These are phyloP conservation scores for Cheilosia impressa DNA, from an alignment of 2,888 invertebrate genomes.

Conservation along the genomic window DNA sequence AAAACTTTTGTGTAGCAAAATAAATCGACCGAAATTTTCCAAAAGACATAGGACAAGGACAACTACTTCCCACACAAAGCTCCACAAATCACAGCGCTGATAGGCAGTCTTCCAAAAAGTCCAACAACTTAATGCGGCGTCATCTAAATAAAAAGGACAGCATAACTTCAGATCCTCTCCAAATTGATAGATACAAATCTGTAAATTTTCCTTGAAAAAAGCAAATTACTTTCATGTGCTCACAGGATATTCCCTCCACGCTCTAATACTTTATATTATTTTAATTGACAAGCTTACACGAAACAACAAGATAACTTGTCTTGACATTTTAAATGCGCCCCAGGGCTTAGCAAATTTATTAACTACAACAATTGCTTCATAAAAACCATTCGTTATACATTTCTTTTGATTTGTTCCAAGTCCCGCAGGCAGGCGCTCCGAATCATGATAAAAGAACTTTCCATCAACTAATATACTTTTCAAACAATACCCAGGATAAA, in stretches of 20 bases:
- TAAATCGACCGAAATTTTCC: too few relatives aligned
- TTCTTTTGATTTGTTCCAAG: slow-evolving; percentile 31
- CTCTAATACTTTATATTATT: background rate
- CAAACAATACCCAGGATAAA: background rate
- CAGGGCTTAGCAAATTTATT: slow-evolving; percentile 6
- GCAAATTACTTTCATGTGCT: too few relatives aligned
- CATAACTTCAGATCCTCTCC: too few relatives aligned
- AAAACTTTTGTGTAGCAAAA: too few relatives aligned
- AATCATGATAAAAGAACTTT: slow-evolving; percentile 44
- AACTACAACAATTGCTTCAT: background rate
- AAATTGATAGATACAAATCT: too few relatives aligned
- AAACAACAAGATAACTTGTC: background rate
- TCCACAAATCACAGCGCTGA: too few relatives aligned
- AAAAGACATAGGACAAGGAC: too few relatives aligned
- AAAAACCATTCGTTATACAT: slow-evolving; percentile 17
- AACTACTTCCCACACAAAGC: too few relatives aligned
- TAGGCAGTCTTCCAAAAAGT: too few relatives aligned
- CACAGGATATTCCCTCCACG: background rate
- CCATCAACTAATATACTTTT: slow-evolving; percentile 27
- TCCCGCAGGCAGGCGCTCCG: slow-evolving; percentile 22
- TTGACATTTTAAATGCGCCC: slow-evolving; percentile 14
- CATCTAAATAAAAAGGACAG: too few relatives aligned
- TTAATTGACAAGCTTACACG: background rate
- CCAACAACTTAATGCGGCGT: too few relatives aligned
- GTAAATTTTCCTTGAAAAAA: too few relatives aligned